Base-by-base conservation (phyloP, 1,140 invertebrate species). In the Ips nitidus region DNA sequence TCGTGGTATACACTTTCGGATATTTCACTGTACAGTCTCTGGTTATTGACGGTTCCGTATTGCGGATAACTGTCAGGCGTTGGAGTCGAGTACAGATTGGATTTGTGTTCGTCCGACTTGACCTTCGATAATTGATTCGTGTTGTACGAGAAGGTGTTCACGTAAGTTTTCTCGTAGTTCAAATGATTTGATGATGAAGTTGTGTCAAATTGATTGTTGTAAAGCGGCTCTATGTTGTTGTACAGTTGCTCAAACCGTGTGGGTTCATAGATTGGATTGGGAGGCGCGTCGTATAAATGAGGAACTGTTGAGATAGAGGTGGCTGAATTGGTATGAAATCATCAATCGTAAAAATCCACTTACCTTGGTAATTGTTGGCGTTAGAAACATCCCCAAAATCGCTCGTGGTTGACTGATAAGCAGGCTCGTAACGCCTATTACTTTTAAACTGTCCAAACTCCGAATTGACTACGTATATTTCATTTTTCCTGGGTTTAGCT, bases 1-100 rank as follows among this genome's bases (percentile, higher is more conserved):
- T 80, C 80, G 5, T 72, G 72, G 66, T 81, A 81, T 4, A 80
- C 65, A 53, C 71, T 68, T 5, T 75, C 73, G 5, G 69, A 56
- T 2, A 73, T 71, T 63, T 78, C 81, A 57, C 80, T 76, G 78
- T 59, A 81, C 72, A 8, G 77, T 74, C 57, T 80, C 72, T 62
- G 57, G 41, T 56, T 7, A 50, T 58, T 43, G 3, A 50, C 41
- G 6, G 57, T 42, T 4, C 41, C 45, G 37, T 66, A 52, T 7
- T 7, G 37, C 7, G 66, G 40, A 57, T 66, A 69, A 38, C 67
- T 56, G 8, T 22, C 22, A 22, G 22, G 22, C 22, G 22, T 22
- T 22, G 22, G 22, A 22, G 50, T 55, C 5, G 7, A 38, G 3
- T 71, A 67, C 43, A 50, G 41, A 40, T 43, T 22, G 7, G 62